phyloP scores from a whole-genome alignment of 2,797 vertebrate species.

The Onychomys torridus region DNA sequence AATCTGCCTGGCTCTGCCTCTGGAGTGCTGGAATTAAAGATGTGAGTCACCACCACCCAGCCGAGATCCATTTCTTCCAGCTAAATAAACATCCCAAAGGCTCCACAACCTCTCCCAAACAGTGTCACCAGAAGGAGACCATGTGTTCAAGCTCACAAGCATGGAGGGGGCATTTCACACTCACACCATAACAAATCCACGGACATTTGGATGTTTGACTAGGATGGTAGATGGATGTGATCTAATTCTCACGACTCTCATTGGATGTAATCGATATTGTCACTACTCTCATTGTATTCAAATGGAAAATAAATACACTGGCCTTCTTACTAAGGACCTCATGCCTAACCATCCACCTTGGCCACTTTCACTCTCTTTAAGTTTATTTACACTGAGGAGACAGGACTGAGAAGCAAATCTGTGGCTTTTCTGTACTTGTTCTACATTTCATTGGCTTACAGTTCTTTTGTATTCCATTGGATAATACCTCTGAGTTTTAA shows the following conservation, averaged over 20 bases:
- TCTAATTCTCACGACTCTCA: neutral
- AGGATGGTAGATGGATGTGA: neutral
- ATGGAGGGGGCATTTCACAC: neutral
- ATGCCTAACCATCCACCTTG: neutral
- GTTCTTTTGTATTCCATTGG: neutral
- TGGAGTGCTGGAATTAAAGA: no score
- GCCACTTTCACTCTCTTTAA: neutral
- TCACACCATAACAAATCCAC: neutral
- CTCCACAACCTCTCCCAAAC: neutral
- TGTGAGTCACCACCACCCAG: no score
- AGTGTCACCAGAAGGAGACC: neutral
- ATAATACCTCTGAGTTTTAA: slow-evolving; percentile 36
- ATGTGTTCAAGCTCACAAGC: neutral
- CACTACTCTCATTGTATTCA: neutral
- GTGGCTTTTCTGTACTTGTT: neutral
- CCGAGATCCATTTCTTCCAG: neutral
- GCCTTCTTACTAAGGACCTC: neutral
- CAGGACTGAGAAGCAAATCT: neutral
- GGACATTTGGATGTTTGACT: neutral
- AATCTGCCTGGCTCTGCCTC: no score
- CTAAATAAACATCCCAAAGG: neutral
- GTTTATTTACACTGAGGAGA: neutral
- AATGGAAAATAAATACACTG: slow-evolving; percentile 16
- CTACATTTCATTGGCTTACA: neutral
- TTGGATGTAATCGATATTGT: neutral